These are phyloP conservation scores for Leptinotarsa undecemlineata DNA, from an alignment of 1,140 invertebrate genomes.

Conservation along the genomic window DNA sequence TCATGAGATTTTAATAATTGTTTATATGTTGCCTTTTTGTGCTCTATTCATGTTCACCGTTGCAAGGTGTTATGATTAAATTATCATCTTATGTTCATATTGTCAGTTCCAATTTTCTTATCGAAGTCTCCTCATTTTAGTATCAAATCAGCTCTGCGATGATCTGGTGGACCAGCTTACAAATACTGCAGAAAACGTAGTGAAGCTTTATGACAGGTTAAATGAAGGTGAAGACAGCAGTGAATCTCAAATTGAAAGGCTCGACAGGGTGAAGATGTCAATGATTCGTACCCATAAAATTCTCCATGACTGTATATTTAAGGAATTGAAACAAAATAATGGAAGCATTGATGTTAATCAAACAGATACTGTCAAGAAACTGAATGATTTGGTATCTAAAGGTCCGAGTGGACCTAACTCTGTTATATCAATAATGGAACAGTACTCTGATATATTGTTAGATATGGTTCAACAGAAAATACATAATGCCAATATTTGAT, in stretches of 20 bases:
- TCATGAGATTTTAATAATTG: too few relatives aligned
- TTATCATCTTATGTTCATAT: too few relatives aligned
- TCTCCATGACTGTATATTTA: constrained; percentile 53
- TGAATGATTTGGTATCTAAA: constrained; percentile 52
- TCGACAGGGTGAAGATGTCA: constrained; percentile 60
- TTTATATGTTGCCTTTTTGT: too few relatives aligned
- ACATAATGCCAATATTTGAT: constrained; percentile 52
- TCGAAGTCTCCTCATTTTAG: constrained; percentile 52
- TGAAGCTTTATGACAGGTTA: constrained; percentile 66
- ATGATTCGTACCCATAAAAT: constrained; percentile 62
- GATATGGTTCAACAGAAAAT: constrained; percentile 67
- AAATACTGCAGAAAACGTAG: constrained; percentile 66
- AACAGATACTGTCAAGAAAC: constrained; percentile 52
- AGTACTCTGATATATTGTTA: constrained; percentile 66
- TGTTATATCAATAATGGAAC: constrained; percentile 66
- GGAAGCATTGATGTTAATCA: constrained; percentile 50
- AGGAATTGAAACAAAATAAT: constrained; percentile 49
- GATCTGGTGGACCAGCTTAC: constrained; percentile 68
- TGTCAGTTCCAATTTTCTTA: constrained; percentile 16
- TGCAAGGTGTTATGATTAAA: too few relatives aligned
- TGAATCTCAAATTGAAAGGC: constrained; percentile 54
- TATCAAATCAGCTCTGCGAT: constrained; percentile 66
- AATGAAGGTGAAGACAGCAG: constrained; percentile 52
- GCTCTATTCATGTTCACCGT: too few relatives aligned
- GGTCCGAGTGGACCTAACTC: constrained; percentile 58